Evolutionary conservation across 2,113 vertebrate genomes (phyloP), one percentile per base, ranked within the genome.

Genomic region (Engystomops pustulosus): DNA sequence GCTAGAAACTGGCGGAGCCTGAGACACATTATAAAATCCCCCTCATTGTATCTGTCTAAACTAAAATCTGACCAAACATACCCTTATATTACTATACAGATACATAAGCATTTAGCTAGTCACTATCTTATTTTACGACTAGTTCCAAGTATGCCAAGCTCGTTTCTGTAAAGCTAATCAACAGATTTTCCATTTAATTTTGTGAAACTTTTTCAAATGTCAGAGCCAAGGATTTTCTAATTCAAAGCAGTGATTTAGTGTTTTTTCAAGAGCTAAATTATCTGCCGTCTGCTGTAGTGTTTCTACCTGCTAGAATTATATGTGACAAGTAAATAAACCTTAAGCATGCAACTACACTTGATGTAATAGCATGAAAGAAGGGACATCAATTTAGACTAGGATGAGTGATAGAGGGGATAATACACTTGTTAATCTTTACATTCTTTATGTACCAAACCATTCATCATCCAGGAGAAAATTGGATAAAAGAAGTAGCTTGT

Each of bases 281-380:
- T 32, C 34, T 38, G 32, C 34, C 20, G 17, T 69, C 67, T 69
- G 67, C 67, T n/a, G 60, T 14, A 65, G 60, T 32, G 60, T 65
- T 65, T 65, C 60, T 65, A 65, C 27, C 60, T 65, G 34, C 32
- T 11, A 69, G 34, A 69, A 69, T 69, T 69, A 69, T 17, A 69
- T 69, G 67, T 69, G 32, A 69, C 34, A 69, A 38, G 67, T n/a
- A 69, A 69, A 69, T 69, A 69, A 69, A 69, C 67, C 34, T 10
- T 69, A 69, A 69, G 60, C 18, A 38, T 36, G 34, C 34, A 38
- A 23, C 34, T 41, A 20, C 9, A 20, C 18, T 69, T 38, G 20
- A n/a, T 67, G 30, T 69, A 69, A 69, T 69, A 38, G 67, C 67
- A n/a, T 69, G 67, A 69, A 38, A 38, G 34, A 69, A 69, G 34